phyloP scores from a whole-genome alignment of 2,797 vertebrate species.

The Novumbra hubbsi region DNA sequence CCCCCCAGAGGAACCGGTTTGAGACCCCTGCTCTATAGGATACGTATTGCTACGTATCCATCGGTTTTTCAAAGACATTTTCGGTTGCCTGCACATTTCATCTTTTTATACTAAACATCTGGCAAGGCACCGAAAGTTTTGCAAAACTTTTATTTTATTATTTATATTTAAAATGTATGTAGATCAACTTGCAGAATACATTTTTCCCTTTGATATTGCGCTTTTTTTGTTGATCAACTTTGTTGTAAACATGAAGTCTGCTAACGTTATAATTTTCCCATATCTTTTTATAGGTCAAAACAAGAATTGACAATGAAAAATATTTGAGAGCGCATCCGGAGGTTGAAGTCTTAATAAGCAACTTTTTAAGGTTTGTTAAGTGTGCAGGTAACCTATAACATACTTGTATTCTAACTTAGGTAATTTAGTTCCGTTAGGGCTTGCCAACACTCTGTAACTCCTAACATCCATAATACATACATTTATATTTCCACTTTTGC shows the following conservation, averaged over 20 bases:
- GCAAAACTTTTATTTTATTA: background rate
- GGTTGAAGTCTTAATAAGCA: conserved; percentile 64
- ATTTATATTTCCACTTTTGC: background rate
- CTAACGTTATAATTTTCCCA: too few relatives aligned
- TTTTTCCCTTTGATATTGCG: too few relatives aligned
- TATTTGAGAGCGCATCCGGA: conserved; percentile 75
- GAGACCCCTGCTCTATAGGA: too few relatives aligned
- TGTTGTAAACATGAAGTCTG: background rate
- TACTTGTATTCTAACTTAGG: background rate
- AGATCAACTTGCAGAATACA: too few relatives aligned
- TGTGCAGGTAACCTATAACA: background rate
- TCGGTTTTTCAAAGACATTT: too few relatives aligned
- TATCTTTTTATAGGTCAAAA: conserved; percentile 62
- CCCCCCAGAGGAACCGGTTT: too few relatives aligned
- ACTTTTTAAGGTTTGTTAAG: conserved; percentile 68
- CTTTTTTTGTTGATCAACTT: too few relatives aligned
- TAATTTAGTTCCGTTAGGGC: background rate
- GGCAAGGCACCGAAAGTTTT: too few relatives aligned
- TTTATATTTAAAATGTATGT: background rate
- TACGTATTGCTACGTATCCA: too few relatives aligned
- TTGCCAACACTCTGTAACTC: background rate
- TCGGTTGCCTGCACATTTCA: too few relatives aligned
- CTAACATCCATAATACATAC: background rate
- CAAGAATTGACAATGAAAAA: conserved; percentile 71
- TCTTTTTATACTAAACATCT: too few relatives aligned